Conservation (phyloP, 2,888 invertebrate species). For the Alentia gelatinosa region DNA sequence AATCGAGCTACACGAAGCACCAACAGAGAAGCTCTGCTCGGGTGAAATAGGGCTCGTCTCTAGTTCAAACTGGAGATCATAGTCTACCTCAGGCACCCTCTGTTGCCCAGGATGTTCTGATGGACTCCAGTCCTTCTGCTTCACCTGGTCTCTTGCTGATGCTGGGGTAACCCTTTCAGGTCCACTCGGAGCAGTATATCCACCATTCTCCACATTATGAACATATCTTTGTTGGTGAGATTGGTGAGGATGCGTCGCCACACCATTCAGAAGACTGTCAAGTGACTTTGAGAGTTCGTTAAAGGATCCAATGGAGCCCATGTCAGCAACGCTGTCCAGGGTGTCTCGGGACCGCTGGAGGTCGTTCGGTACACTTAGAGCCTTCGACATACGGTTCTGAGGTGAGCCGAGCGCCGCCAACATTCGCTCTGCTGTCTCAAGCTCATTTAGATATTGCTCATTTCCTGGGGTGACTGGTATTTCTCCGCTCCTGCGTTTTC, state of each 20-base stretch:
- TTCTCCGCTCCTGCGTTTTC: constrained; percentile 15
- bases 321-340: constrained; percentile 42
- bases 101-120: too few relatives aligned
- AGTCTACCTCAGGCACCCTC: not conserved
- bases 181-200: not conserved
- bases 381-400: constrained; percentile 51
- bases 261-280: constrained; percentile 53
- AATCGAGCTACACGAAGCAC: not conserved
- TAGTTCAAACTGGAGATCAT: constrained; percentile 37
- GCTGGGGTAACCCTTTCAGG: not conserved
- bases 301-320: constrained; percentile 55
- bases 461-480: constrained; percentile 28
- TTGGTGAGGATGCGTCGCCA: constrained; percentile 1
- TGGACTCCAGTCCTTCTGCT: not conserved
- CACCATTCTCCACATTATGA: not conserved
- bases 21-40: not conserved
- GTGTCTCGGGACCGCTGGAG: constrained; percentile 53
- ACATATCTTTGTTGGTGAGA: constrained; percentile 2
- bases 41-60: constrained; percentile 42
- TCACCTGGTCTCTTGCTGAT: not conserved
- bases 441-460: constrained; percentile 48
- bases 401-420: constrained; percentile 50
- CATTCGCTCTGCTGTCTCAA: constrained; percentile 33
- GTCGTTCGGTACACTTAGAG: constrained; percentile 54
- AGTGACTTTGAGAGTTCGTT: constrained; percentile 49